Evolutionary conservation across 2,113 vertebrate species (phyloP).

Genomic region (Cairina moschata): DNA sequence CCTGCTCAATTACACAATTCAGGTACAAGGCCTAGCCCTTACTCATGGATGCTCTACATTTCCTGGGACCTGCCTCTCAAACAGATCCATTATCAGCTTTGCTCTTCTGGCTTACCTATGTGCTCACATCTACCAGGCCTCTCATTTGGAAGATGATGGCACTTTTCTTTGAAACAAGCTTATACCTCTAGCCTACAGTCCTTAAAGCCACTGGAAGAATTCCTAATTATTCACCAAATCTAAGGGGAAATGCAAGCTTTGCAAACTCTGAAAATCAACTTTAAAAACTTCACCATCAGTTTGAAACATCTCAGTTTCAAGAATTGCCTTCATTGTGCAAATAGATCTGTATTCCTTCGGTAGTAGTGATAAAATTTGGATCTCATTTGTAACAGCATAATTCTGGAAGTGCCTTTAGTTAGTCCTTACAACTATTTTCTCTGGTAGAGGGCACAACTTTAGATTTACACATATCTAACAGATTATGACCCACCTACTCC

Average conservation of each 20-base stretch:
- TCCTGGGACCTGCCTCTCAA: neutral
- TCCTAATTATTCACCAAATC: neutral
- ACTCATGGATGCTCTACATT: neutral
- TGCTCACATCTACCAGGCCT: neutral
- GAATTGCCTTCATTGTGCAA: fast-evolving
- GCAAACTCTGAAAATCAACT: neutral
- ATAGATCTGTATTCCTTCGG: neutral
- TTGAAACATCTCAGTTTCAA: neutral
- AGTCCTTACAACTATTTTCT: neutral
- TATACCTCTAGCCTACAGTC: neutral
- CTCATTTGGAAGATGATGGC: neutral
- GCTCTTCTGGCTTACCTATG: neutral
- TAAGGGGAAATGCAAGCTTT: neutral
- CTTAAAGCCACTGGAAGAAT: neutral
- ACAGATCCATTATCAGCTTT: neutral
- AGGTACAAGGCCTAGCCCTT: neutral
- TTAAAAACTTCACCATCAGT: neutral
- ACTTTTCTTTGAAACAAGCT: neutral
- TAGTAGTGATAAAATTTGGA: neutral
- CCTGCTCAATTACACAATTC: neutral
- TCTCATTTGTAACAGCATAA: neutral
- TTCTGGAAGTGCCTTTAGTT: neutral
- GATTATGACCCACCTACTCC: neutral
- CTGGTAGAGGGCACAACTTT: neutral
- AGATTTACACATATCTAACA: neutral